These are phyloP conservation scores for Ceratosolen fusciceps DNA, from an alignment of 1,140 invertebrate genomes.

Conservation along the genomic window DNA sequence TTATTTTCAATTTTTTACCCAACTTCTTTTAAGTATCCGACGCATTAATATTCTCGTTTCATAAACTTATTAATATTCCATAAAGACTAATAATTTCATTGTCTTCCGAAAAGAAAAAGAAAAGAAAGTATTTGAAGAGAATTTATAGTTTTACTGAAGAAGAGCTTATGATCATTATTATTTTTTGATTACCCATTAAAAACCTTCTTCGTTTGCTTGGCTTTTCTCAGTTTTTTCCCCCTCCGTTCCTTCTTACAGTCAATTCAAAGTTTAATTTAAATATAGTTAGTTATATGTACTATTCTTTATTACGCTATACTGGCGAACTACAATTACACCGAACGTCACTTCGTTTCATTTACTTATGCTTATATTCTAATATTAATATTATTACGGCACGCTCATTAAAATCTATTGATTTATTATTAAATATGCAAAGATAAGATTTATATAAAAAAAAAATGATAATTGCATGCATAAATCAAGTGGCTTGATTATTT, in stretches of 20 bases:
- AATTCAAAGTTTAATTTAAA: not conserved
- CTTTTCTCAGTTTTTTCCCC: not conserved
- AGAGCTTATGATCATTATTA: too few relatives aligned
- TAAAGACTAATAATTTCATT: too few relatives aligned
- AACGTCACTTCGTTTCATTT: not conserved
- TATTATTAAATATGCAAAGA: not conserved
- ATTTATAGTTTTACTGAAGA: too few relatives aligned
- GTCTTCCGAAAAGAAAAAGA: too few relatives aligned
- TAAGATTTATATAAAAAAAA: too few relatives aligned
- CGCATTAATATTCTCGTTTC: too few relatives aligned
- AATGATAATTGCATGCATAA: too few relatives aligned
- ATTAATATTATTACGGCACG: not conserved
- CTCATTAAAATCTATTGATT: not conserved
- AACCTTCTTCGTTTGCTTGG: not conserved
- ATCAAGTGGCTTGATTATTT: not conserved
- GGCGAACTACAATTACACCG: not conserved
- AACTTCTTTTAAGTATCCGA: not conserved
- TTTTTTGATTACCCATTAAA: not conserved
- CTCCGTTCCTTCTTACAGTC: not conserved
- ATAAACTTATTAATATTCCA: too few relatives aligned
- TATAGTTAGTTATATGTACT: not conserved
- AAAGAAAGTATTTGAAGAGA: too few relatives aligned
- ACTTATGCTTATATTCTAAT: not conserved
- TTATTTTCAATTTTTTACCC: too few relatives aligned
- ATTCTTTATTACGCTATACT: not conserved